phyloP scores from a whole-genome alignment of 2,888 invertebrate genomes.

The Notocelia uddmanniana region DNA sequence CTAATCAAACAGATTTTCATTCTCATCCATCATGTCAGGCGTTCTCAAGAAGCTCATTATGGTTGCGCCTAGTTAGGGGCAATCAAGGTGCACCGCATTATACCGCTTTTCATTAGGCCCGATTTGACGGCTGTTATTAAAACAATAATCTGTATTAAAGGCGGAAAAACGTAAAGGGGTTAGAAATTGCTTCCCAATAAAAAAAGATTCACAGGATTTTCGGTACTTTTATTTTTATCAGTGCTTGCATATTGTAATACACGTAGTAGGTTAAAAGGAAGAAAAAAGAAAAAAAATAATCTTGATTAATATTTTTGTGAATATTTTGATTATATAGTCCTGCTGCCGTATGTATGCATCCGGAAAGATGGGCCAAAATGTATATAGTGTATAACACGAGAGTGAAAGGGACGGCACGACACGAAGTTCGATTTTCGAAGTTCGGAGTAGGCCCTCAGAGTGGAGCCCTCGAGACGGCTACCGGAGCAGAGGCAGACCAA shows the following conservation, averaged over 20 bases:
- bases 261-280: neutral
- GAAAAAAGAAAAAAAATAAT: too few species aligned
- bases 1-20: constrained; percentile 79
- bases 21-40: constrained; percentile 79
- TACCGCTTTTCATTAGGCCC: constrained; percentile 59
- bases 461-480: too few species aligned
- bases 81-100: constrained; percentile 55
- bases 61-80: constrained; percentile 57
- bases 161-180: constrained; percentile 34
- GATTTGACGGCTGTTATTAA: constrained; percentile 55
- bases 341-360: too few species aligned
- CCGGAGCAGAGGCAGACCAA: too few species aligned
- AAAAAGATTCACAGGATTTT: neutral
- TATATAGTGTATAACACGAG: too few species aligned
- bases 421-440: too few species aligned
- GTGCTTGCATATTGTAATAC: neutral
- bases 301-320: too few species aligned
- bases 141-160: constrained; percentile 49
- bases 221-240: neutral
- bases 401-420: too few species aligned
- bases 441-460: too few species aligned
- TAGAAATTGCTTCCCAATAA: too few species aligned
- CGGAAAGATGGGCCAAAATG: too few species aligned
- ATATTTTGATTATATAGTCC: too few species aligned
- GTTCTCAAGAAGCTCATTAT: constrained; percentile 76